These are phyloP conservation scores for Eretmocerus hayati DNA, from an alignment of 2,888 invertebrate species.

Conservation along the genomic window DNA sequence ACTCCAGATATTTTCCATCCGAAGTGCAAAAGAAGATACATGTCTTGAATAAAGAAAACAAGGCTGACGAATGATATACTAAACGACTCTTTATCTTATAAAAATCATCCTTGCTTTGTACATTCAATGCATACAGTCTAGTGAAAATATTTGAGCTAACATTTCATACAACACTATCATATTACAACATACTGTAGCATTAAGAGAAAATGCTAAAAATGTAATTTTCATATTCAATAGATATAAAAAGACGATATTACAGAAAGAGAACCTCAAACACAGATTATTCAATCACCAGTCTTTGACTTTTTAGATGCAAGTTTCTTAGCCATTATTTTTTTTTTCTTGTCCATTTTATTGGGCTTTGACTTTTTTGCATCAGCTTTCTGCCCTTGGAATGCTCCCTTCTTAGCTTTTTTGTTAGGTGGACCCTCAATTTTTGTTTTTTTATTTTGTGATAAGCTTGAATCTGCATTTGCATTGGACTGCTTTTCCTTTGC, in stretches of 20 bases:
- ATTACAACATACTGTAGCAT: no score
- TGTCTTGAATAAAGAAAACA: slow-evolving; percentile 30
- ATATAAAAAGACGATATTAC: no score
- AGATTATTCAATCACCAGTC: no score
- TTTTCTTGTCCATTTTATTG: slow-evolving; percentile 51
- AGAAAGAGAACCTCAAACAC: no score
- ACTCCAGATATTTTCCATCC: slow-evolving; percentile 58
- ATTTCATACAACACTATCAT: no score
- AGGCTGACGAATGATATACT: slow-evolving; percentile 12
- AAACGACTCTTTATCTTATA: slow-evolving; percentile 21
- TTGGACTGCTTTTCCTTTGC: no score
- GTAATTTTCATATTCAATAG: no score
- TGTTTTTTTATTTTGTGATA: neutral
- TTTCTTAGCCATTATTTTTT: slow-evolving; percentile 52
- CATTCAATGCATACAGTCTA: slow-evolving; percentile 8
- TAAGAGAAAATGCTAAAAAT: no score
- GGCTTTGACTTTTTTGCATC: slow-evolving; percentile 53
- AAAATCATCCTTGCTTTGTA: slow-evolving; percentile 13
- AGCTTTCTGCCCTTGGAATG: slow-evolving; percentile 53
- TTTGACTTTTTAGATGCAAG: slow-evolving; percentile 41
- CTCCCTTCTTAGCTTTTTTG: neutral
- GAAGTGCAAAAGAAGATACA: slow-evolving; percentile 61
- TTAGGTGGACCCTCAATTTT: no score
- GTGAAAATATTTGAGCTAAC: slow-evolving; percentile 9
- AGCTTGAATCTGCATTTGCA: neutral